A percentile compares a stretch with the other conserved stretches of the same genome.
These are phyloP conservation scores for Lepetodrilus schrolli DNA, from an alignment of 2,888 invertebrate species.

Conservation along the genomic window DNA sequence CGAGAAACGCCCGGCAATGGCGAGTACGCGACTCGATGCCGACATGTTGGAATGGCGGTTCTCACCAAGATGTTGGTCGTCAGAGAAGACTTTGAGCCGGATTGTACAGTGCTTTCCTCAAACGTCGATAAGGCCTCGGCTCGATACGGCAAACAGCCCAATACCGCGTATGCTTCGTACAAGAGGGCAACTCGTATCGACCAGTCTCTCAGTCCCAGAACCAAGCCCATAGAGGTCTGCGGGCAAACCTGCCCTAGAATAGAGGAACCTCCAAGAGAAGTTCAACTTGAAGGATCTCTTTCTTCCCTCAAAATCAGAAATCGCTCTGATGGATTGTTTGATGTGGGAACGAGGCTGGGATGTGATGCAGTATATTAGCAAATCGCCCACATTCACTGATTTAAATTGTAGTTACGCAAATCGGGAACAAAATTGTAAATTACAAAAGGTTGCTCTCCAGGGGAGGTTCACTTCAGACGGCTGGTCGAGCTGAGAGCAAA, in stretches of 20 bases:
- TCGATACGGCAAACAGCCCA: conserved; percentile 2
- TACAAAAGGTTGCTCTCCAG: neutral
- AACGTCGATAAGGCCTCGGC: conserved; percentile 13
- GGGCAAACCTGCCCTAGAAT: conserved; percentile 17
- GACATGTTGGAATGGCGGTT: conserved; percentile 21
- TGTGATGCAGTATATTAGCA: neutral
- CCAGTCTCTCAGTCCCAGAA: neutral
- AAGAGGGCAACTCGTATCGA: conserved; percentile 5
- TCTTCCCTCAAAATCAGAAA: neutral
- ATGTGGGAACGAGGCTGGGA: neutral
- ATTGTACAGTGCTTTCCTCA: neutral
- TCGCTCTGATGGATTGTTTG: neutral
- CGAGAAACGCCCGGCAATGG: too few relatives aligned
- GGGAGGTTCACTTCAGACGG: neutral
- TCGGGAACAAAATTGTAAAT: neutral
- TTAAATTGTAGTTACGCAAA: neutral
- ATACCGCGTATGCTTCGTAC: neutral
- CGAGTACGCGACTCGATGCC: conserved; percentile 7
- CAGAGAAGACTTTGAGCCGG: neutral
- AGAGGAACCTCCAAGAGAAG: neutral
- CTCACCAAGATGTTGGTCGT: conserved; percentile 1
- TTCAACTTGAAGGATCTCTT: neutral
- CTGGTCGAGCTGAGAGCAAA: neutral
- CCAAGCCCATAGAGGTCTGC: neutral
- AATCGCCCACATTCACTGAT: neutral